These are phyloP conservation scores for Ephestia elutella DNA, from an alignment of 1,140 invertebrate species.

Conservation along the genomic window DNA sequence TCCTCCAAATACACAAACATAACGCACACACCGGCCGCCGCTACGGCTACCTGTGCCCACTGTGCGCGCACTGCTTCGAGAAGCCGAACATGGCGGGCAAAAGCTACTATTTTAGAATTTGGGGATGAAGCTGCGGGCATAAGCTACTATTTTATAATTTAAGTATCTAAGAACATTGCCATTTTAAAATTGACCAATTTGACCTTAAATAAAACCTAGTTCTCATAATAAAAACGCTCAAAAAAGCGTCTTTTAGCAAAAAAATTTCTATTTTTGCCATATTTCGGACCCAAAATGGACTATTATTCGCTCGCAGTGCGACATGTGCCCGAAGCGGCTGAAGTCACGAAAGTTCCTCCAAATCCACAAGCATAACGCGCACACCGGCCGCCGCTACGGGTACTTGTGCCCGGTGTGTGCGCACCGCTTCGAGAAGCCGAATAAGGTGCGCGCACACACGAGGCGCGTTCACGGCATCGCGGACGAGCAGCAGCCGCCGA, in stretches of 20 bases:
- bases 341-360: slow-evolving; percentile 65
- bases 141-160: too few species aligned
- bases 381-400: slow-evolving; percentile 53
- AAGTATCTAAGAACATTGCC: too few species aligned
- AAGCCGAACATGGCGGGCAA: slow-evolving; percentile 62
- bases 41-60: slow-evolving; percentile 54
- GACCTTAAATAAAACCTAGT: too few species aligned
- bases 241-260: too few species aligned
- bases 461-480: slow-evolving; percentile 48
- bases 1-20: slow-evolving; percentile 64
- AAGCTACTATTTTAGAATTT: too few species aligned
- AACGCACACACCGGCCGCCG: slow-evolving; percentile 58
- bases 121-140: too few species aligned
- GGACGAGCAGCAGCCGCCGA: slow-evolving; percentile 42
- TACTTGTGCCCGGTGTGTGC: slow-evolving; percentile 56
- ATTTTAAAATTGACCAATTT: too few species aligned
- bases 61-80: slow-evolving; percentile 57
- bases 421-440: slow-evolving; percentile 59
- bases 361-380: slow-evolving; percentile 63
- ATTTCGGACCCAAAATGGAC: not conserved
- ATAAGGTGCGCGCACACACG: slow-evolving; percentile 56
- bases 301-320: slow-evolving; percentile 45
- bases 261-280: too few species aligned
- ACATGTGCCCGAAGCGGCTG: slow-evolving; percentile 56
- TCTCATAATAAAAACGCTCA: too few species aligned